Base-by-base conservation (phyloP, 2,113 vertebrate genomes). In the Poeciliopsis retropinna region DNA sequence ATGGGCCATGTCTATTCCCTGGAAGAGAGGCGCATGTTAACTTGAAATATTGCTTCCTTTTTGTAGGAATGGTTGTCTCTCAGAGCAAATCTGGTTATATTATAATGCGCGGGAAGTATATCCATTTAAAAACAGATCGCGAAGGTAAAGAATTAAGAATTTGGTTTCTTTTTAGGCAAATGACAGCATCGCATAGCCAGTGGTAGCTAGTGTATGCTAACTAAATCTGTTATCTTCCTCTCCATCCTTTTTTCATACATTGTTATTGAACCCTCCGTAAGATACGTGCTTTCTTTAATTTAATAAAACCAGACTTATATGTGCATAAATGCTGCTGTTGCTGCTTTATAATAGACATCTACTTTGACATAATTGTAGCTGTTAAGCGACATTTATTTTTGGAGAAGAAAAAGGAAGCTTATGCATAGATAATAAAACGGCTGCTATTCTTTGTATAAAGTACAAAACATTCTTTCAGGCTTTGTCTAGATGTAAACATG, bases 1-100 rank as follows among this genome's bases (percentile, higher is more conserved):
- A 67, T 15, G 88, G 91, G 88, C 78, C 89, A 72, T 87, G 91
- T 87, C 92, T 93, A 92, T 82, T 84, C 78, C 77, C 89, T 91
- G 91, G 87, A 85, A 85, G 29, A 27, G 22, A 68, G 63, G 60
- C 66, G 51, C 76, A 79, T 34, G 70, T 75, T 80, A 79, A 63
- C 67, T 54, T 67, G 62, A 29, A 28, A 37, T 60, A 64, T 70
- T 64, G 62, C 29, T 66, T 9, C 47, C 39, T 71, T 72, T n/a
- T 7, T 28, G 12, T 3, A 5, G 41, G 39, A 44, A 3, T 41
- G 34, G 15, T 29, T 9, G 11, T 25, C 12, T 67, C 15, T 9
- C 9, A 28, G 41, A 15, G 4, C 27, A 8, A 13, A 1, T 14
- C 22, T 11, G 3, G 19, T 5, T 47, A 1, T 22, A 9, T 39